These are phyloP conservation scores for Choreutis nemorana DNA, from an alignment of 2,888 invertebrate genomes.

Conservation along the genomic window DNA sequence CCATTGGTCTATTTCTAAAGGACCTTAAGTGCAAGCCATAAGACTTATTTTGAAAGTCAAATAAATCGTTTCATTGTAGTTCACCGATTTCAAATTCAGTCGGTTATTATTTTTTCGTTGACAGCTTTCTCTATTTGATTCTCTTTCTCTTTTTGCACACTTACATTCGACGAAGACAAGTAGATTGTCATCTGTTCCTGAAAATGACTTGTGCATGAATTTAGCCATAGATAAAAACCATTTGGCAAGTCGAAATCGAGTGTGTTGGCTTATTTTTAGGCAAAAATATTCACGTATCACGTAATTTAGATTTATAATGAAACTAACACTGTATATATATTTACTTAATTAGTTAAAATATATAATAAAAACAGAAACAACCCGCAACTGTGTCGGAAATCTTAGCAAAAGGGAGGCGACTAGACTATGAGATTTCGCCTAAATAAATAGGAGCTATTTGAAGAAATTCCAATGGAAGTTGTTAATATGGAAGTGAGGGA, in stretches of 20 bases:
- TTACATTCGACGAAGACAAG: too few relatives aligned
- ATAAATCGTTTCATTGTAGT: too few relatives aligned
- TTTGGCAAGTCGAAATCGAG: conserved; percentile 19
- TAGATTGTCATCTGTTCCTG: too few relatives aligned
- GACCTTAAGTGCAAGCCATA: too few relatives aligned
- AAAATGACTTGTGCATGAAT: too few relatives aligned
- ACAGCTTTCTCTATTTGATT: too few relatives aligned
- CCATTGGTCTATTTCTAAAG: too few relatives aligned
- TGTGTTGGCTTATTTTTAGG: conserved; percentile 38
- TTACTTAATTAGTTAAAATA: conserved; percentile 24
- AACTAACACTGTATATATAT: conserved; percentile 19
- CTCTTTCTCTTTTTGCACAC: too few relatives aligned
- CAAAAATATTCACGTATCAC: conserved; percentile 23
- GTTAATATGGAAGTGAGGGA: conserved; percentile 54
- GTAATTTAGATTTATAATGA: conserved; percentile 26
- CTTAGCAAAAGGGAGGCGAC: too few relatives aligned
- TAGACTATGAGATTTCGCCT: conserved; percentile 29
- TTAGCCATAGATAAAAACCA: neutral
- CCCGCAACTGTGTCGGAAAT: conserved; percentile 8
- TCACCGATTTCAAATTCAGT: too few relatives aligned
- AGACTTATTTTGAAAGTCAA: too few relatives aligned
- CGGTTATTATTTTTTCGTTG: too few relatives aligned
- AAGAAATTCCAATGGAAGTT: conserved; percentile 23
- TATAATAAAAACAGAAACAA: conserved; percentile 16
- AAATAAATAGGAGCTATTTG: conserved; percentile 16